Base-by-base conservation (phyloP, 2,113 vertebrate species). In the Cariama cristata region DNA sequence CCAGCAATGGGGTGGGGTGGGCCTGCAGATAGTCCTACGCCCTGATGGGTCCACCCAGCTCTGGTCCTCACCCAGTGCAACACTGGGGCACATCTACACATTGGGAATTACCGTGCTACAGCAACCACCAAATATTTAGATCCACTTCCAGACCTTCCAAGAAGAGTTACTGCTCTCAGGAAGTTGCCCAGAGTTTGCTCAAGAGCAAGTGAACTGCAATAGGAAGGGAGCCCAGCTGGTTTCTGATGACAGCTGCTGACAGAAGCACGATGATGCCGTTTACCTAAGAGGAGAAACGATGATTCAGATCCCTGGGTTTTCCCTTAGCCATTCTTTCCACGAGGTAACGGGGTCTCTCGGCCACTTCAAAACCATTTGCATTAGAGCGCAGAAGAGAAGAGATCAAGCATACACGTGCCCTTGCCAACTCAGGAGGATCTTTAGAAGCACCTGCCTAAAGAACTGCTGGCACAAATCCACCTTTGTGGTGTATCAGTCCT, bases 121-220 rank as follows among this genome's bases (percentile, higher is more conserved):
- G 96, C 96, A 97, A 93, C 95, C 80, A 64, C 76, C 53, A 93
- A 95, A 97, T 93, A 97, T 94, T 97, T 92, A 93, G 88, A 91
- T 20, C 42, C 11, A 28, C 66, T 94, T 49, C 64, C 23, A 93
- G 56, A 30, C 75, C 84, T 86, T 92, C 92, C 86, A 96, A 49
- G 79, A 5, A 81, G 75, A 56, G n/a, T 64, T 95, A 92, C 5
- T 87, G 64, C 88, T 64, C 45, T 90, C 62, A 94, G 86, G 87
- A 97, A 91, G 87, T 42, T 79, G 82, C 62, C 73, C 58, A 62
- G 60, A 82, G 85, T 96, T 93, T 96, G 72, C 93, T 96, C 85
- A 95, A 96, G 93, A 84, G 30, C 11, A 50, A 95, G 38, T 35
- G 64, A 55, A 9, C 19, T 71, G 79, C 42, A 83, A 67, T 56